Evolutionary conservation across 2,888 invertebrate species (phyloP), one percentile per base, ranked within the genome.

Genomic region (Tigriopus californicus): DNA sequence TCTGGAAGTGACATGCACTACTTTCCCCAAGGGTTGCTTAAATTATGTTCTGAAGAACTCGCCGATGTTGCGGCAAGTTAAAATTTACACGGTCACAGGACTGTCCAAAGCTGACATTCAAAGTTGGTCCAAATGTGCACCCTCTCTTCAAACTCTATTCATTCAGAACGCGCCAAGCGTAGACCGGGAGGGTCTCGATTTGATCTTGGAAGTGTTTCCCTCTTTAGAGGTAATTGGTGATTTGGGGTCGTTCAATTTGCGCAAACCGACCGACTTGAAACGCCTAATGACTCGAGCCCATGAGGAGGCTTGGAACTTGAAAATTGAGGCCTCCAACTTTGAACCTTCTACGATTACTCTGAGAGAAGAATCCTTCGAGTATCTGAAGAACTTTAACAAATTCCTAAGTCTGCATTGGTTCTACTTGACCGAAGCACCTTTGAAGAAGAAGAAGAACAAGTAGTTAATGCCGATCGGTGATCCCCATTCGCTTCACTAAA

Each of bases 361-460:
- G 4, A 33, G 33, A 33, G 33, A 33, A 8, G 33, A 33, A 33
- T 33, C 33, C 33, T 33, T 33, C 8, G 33, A 33, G 33, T 33
- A 33, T 33, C 8, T 33, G 33, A 56, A 56, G 22, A 46, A 56
- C n/a, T 56, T 56, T 11, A 20, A 18, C 44, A 56, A 56, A 46
- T 25, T 56, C 10, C 44, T 56, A 8, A 46, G 46, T n/a, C 44
- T 56, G 8, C 56, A 56, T 33, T 56, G 56, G 56, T 56, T 56
- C 24, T 56, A 56, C 44, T 44, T 56, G 11, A 56, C 56, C 12
- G 49, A 49, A 11, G 5, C 20, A 8, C 49, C 49, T n/a, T 5
- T 5, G 15, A 44, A 18, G 15, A 44, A 44, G 5, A 44, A 18
- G 3, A 41, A 13, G 11, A 41, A 6, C 10, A 44, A 44, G 44